These are phyloP conservation scores for Pseudorasbora parva DNA, from an alignment of 2,113 vertebrate genomes.

Conservation along the genomic window DNA sequence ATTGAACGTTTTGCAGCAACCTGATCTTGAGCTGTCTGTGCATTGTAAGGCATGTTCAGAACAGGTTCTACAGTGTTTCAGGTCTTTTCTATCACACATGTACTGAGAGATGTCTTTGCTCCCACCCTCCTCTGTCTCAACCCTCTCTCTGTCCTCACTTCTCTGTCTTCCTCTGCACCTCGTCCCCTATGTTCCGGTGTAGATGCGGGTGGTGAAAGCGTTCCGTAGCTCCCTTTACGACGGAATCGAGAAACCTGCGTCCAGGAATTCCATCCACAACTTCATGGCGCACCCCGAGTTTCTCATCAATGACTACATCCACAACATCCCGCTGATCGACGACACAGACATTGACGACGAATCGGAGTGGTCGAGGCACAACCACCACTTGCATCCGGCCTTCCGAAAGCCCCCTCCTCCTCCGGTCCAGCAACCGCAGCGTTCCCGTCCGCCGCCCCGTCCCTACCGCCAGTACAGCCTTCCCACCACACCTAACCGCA, in stretches of 20 bases:
- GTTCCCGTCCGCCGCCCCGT: conserved; percentile 67
- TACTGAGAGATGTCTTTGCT: conserved; percentile 54
- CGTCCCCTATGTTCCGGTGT: conserved; percentile 41
- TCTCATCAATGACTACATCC: conserved; percentile 91
- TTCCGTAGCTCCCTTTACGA: conserved; percentile 93
- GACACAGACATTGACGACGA: conserved; percentile 91
- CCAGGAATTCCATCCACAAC: conserved; percentile 92
- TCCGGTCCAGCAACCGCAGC: conserved; percentile 75
- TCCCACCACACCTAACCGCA: conserved; percentile 85
- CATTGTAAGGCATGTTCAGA: conserved; percentile 53
- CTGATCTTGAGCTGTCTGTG: conserved; percentile 69
- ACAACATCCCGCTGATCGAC: conserved; percentile 93
- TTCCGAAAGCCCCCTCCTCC: conserved; percentile 82
- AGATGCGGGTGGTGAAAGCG: conserved; percentile 96
- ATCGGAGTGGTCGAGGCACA: conserved; percentile 80
- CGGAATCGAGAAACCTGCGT: conserved; percentile 89
- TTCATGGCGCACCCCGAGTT: conserved; percentile 94
- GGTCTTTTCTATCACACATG: conserved; percentile 22
- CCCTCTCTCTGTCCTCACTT: conserved; percentile 16
- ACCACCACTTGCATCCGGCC: conserved; percentile 77
- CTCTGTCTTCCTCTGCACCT: conserved; percentile 52
- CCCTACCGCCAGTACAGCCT: conserved; percentile 86
- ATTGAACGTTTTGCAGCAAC: conserved; percentile 55
- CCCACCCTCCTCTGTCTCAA: conserved; percentile 28
- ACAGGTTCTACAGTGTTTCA: conserved; percentile 32